These are phyloP conservation scores for Ctenopoma multispine DNA, from an alignment of 2,797 vertebrate species.

Conservation along the genomic window DNA sequence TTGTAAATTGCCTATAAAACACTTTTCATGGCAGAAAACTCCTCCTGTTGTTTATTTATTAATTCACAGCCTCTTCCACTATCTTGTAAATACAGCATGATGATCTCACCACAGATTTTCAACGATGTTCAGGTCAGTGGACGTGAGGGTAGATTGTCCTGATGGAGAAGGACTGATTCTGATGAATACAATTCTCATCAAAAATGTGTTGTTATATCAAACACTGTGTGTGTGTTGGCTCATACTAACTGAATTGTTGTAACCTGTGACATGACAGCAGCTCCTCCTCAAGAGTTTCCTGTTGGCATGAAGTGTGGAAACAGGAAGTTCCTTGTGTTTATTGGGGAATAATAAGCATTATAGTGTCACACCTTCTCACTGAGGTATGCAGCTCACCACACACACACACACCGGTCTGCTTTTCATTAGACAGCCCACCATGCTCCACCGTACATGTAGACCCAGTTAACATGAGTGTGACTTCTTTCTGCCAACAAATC, in stretches of 20 bases:
- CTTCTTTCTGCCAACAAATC: slow-evolving; percentile 69
- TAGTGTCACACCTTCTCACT: slow-evolving; percentile 74
- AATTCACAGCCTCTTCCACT: too few relatives aligned
- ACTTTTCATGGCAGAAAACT: too few relatives aligned
- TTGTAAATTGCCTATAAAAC: too few relatives aligned
- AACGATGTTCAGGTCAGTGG: too few relatives aligned
- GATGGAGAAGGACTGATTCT: too few relatives aligned
- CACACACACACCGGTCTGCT: slow-evolving; percentile 48
- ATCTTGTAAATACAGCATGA: too few relatives aligned
- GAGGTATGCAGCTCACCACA: slow-evolving; percentile 69
- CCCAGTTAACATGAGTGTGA: slow-evolving; percentile 51
- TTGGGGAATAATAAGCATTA: slow-evolving; percentile 76
- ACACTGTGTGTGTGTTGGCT: not conserved
- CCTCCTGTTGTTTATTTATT: too few relatives aligned
- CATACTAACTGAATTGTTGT: slow-evolving; percentile 5
- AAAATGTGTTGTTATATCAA: not conserved
- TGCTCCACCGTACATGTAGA: slow-evolving; percentile 57
- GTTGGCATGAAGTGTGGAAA: slow-evolving; percentile 69
- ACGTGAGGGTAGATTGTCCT: too few relatives aligned
- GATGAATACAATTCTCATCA: too few relatives aligned
- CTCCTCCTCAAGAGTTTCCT: slow-evolving; percentile 24
- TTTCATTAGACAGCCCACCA: slow-evolving; percentile 67
- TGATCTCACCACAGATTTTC: too few relatives aligned
- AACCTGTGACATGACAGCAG: slow-evolving; percentile 16
- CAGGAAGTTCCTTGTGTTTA: slow-evolving; percentile 77